phyloP scores from a whole-genome alignment of 2,113 vertebrate species.

The Perccottus glenii region DNA sequence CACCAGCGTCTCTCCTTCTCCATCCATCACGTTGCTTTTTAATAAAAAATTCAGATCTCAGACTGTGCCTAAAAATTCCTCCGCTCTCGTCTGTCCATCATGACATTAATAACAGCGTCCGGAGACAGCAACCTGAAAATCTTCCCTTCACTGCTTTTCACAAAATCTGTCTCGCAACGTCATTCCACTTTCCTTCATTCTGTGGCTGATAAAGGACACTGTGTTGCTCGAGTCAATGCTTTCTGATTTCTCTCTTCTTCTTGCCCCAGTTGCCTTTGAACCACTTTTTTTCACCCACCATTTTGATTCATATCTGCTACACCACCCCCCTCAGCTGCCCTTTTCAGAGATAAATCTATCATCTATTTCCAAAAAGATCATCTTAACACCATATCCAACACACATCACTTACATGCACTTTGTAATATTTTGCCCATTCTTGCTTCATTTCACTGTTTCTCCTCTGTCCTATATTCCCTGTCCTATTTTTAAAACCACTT shows the following conservation, averaged over 20 bases:
- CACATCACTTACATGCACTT: neutral
- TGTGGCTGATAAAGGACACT: neutral
- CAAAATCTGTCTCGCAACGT: neutral
- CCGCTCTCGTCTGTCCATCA: slow-evolving; percentile 38
- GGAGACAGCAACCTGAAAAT: neutral
- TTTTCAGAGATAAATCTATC: slow-evolving; percentile 18
- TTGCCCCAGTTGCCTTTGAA: slow-evolving; percentile 6
- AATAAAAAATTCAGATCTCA: slow-evolving; percentile 6
- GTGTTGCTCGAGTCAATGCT: no score
- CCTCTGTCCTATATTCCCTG: slow-evolving; percentile 25
- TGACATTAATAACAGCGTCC: slow-evolving; percentile 21
- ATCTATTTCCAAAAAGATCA: slow-evolving; percentile 15
- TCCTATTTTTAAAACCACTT: slow-evolving; percentile 21
- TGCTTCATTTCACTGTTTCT: slow-evolving; percentile 3
- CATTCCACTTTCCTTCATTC: slow-evolving; percentile 1
- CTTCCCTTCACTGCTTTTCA: neutral
- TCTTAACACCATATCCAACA: slow-evolving; percentile 13
- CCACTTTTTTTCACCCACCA: slow-evolving; percentile 17
- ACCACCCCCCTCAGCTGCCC: slow-evolving; percentile 37
- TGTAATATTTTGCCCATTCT: slow-evolving; percentile 4
- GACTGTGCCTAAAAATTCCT: slow-evolving; percentile 30
- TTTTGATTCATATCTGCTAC: slow-evolving; percentile 37
- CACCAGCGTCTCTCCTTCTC: neutral
- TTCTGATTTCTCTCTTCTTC: neutral
- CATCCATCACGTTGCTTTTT: slow-evolving; percentile 4